phyloP scores from a whole-genome alignment of 2,113 vertebrate species.

The Hipposideros armiger region DNA sequence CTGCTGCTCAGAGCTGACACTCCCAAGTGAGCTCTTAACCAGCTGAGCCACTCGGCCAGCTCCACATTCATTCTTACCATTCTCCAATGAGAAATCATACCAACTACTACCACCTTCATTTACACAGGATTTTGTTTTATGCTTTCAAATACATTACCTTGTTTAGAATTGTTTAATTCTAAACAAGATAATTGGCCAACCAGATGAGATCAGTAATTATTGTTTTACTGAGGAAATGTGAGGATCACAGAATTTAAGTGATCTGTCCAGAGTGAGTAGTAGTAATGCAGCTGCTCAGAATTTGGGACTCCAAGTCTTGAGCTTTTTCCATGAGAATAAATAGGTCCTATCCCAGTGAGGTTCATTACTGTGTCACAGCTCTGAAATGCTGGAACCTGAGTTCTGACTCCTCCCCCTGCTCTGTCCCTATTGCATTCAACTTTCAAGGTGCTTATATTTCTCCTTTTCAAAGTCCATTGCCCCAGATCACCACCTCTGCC shows the following conservation, averaged over 20 bases:
- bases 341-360: not conserved
- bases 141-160: slow-evolving; percentile 11
- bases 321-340: not conserved
- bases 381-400: not conserved
- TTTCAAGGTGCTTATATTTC: slow-evolving; percentile 39
- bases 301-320: not conserved
- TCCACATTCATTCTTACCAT: not conserved
- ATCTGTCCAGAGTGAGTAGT: not conserved
- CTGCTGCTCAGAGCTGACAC: too few species aligned
- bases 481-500: not conserved
- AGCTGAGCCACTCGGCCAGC: too few species aligned
- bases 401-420: not conserved
- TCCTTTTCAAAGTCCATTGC: slow-evolving; percentile 35
- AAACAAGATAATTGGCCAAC: not conserved
- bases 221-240: not conserved
- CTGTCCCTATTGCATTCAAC: not conserved
- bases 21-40: too few species aligned
- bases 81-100: not conserved
- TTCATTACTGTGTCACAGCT: not conserved
- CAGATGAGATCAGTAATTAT: not conserved
- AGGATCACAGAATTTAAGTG: slow-evolving; percentile 1
- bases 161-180: not conserved
- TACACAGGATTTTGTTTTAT: slow-evolving; percentile 30
- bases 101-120: not conserved
- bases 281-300: not conserved